Base-by-base conservation (phyloP, 2,113 vertebrate species). In the Haliaeetus leucogaster region DNA sequence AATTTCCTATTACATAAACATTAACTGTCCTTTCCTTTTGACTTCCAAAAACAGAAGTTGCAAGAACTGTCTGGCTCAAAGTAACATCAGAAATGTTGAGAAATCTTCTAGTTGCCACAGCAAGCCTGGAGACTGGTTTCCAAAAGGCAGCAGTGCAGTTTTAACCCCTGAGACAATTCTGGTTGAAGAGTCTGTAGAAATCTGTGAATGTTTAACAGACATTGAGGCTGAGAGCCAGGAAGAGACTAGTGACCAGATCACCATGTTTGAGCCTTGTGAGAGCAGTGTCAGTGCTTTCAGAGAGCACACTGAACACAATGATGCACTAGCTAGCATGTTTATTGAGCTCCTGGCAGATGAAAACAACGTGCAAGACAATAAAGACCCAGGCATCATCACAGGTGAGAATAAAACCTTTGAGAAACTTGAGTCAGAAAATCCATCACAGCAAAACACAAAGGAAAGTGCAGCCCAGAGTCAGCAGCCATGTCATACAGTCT, bases 111-210 rank as follows among this genome's bases (percentile, higher is more conserved):
- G 82, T 63, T 85, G 84, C 61, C 89, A 67, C 19, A 81, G n/a
- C 25, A 93, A 77, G 32, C 17, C 56, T 66, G 62, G 14, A 11
- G 92, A 85, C 63, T 56, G 36, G 79, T 85, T 97, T 3, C 70
- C 89, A 85, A 96, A 96, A 96, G 67, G 73, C 76, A 93, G 40
- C 66, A 95, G 38, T 72, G 65, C 13, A 3, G 61, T 98, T 63
- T 95, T 98, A 72, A 88, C 67, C 38, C 97, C 97, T 1, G 98
- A 98, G 89, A 89, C n/a, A 38, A n/a, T 92, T 76, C 63, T 94
- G 25, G 81, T 97, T 84, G 97, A 96, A 59, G 90, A 65, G 17
- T 89, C 88, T 2, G 7, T 98, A 73, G 97, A 97, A 71, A 76
- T 98, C 52, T 88, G 80, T 47, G 86, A 94, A 32, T 53, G 59